These are phyloP conservation scores for Leptinotarsa rubiginosa DNA, from an alignment of 2,888 invertebrate genomes.

Conservation along the genomic window DNA sequence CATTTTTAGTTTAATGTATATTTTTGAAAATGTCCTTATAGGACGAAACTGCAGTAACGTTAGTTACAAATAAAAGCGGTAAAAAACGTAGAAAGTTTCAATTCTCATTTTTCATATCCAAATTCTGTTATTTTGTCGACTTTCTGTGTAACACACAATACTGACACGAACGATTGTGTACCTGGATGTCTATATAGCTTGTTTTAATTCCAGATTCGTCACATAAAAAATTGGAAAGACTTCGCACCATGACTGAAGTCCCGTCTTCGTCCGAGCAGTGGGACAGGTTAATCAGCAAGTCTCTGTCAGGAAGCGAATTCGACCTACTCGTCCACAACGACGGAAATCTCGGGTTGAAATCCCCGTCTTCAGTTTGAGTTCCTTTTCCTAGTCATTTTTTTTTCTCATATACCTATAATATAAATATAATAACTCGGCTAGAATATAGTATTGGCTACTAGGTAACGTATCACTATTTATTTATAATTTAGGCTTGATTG, in stretches of 20 bases:
- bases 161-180: too few species aligned
- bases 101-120: too few species aligned
- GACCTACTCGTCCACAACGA: constrained; percentile 72
- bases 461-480: not conserved
- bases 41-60: too few species aligned
- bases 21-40: too few species aligned
- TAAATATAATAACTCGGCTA: not conserved
- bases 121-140: too few species aligned
- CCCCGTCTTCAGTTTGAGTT: constrained; percentile 48
- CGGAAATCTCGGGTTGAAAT: constrained; percentile 21
- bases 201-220: constrained; percentile 32
- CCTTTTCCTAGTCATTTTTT: constrained; percentile 32
- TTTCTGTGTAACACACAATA: too few species aligned
- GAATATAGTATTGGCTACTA: constrained; percentile 1
- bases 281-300: constrained; percentile 64
- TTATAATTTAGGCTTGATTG: not conserved
- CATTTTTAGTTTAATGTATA: too few species aligned
- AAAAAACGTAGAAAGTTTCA: too few species aligned
- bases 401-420: too few species aligned
- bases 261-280: constrained; percentile 64
- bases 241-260: constrained; percentile 56
- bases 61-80: too few species aligned
- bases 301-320: constrained; percentile 74
- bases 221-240: constrained; percentile 47
- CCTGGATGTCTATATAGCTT: too few species aligned